A percentile compares a stretch with the other conserved stretches of the same genome.
Evolutionary conservation across 2,113 vertebrate genomes (phyloP).

Genomic region (Nannospalax galili): DNA sequence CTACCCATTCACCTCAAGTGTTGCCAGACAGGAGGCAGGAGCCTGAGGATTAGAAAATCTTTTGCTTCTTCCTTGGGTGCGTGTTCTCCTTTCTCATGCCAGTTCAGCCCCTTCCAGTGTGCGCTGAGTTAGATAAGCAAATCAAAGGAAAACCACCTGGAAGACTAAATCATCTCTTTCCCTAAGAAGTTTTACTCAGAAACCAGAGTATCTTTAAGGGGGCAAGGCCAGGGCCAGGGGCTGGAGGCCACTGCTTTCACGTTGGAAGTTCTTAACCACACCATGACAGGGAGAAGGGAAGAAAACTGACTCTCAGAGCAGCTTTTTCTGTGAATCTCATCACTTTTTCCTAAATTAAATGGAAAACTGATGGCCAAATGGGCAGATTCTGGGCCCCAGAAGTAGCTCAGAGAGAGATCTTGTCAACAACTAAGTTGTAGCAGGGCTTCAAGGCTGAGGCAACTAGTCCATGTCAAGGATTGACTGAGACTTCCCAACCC

Average conservation of each 20-base stretch:
- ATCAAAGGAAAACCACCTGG: background rate
- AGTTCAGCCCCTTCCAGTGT: background rate
- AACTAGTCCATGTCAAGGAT: background rate
- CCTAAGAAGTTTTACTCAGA: background rate
- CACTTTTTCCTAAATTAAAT: slow-evolving; percentile 9
- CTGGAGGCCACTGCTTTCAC: background rate
- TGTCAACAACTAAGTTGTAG: no score
- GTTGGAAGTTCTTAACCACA: background rate
- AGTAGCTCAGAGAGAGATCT: background rate
- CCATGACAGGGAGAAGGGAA: background rate
- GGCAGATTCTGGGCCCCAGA: background rate
- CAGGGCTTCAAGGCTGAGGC: rapidly evolving
- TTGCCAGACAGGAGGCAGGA: background rate
- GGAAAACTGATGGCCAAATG: background rate
- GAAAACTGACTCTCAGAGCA: background rate
- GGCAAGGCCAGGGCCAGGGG: background rate
- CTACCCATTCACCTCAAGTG: background rate
- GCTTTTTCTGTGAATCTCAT: background rate
- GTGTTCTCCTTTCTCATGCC: background rate
- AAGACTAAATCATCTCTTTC: background rate
- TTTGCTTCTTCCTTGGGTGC: background rate
- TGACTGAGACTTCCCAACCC: background rate
- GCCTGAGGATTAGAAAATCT: background rate
- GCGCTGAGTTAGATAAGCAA: background rate
- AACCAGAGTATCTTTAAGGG: background rate